These are phyloP conservation scores for Serranus cabrilla DNA, from an alignment of 2,797 vertebrate species.

Conservation along the genomic window DNA sequence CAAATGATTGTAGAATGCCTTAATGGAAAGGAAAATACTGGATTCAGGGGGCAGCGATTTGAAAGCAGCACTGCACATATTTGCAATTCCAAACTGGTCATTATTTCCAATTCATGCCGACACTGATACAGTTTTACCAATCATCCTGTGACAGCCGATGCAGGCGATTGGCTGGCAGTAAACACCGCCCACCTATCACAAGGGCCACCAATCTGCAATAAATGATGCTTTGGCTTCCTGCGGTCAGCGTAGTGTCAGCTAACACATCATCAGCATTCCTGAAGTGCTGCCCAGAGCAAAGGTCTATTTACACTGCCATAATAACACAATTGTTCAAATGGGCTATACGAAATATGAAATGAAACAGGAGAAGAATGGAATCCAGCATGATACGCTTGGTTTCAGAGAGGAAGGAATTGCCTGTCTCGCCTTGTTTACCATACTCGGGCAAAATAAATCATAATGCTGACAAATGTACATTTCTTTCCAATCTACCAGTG, in stretches of 20 bases:
- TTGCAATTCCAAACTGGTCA: slow-evolving; percentile 56
- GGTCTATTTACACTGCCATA: slow-evolving; percentile 80
- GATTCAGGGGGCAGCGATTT: slow-evolving; percentile 23
- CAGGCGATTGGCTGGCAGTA: slow-evolving; percentile 64
- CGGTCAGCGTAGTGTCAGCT: slow-evolving; percentile 71
- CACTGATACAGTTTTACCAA: slow-evolving; percentile 50
- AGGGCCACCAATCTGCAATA: slow-evolving; percentile 72
- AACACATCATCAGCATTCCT: slow-evolving; percentile 82
- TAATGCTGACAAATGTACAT: slow-evolving; percentile 74
- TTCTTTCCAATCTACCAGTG: slow-evolving; percentile 58
- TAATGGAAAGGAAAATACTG: background rate
- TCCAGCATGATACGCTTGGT: slow-evolving; percentile 72
- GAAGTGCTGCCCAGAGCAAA: slow-evolving; percentile 71
- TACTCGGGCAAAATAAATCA: slow-evolving; percentile 67
- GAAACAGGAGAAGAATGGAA: slow-evolving; percentile 75
- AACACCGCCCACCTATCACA: slow-evolving; percentile 70
- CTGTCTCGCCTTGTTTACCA: slow-evolving; percentile 75
- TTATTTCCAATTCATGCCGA: slow-evolving; percentile 56
- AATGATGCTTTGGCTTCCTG: slow-evolving; percentile 68
- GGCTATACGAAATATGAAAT: slow-evolving; percentile 76
- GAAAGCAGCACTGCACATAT: slow-evolving; percentile 29
- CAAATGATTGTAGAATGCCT: slow-evolving; percentile 23
- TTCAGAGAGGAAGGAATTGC: slow-evolving; percentile 74
- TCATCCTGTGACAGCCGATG: slow-evolving; percentile 50
- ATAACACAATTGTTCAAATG: slow-evolving; percentile 80